A percentile compares a stretch with the other conserved stretches of the same genome.
Conservation (phyloP, 2,888 invertebrate species). For the Parnassius mnemosyne region DNA sequence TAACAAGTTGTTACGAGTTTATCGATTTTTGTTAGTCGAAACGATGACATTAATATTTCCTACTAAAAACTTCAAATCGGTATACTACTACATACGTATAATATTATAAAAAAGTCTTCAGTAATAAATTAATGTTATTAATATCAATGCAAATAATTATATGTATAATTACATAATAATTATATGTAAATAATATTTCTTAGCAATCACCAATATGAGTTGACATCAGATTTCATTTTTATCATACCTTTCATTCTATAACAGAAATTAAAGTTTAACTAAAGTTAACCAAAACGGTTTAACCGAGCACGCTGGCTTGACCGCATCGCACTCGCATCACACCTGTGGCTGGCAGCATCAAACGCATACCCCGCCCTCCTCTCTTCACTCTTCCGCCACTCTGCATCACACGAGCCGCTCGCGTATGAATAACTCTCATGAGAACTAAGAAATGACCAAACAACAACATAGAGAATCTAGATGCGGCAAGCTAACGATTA, state of each 20-base stretch:
- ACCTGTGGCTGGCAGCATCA: constrained; percentile 70
- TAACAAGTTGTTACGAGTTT: no score
- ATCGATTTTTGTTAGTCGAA: no score
- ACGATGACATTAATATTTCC: no score
- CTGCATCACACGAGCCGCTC: constrained; percentile 65
- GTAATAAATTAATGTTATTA: no score
- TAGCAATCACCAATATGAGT: no score
- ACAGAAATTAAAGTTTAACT: constrained; percentile 27
- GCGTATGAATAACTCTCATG: constrained; percentile 61
- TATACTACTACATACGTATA: no score
- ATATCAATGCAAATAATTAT: no score
- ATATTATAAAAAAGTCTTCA: no score
- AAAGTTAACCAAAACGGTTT: constrained; percentile 29
- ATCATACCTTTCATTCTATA: neutral
- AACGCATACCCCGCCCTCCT: constrained; percentile 48
- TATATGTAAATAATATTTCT: no score
- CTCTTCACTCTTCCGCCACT: constrained; percentile 32
- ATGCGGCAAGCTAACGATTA: constrained; percentile 36
- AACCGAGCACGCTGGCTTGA: constrained; percentile 34
- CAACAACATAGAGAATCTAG: constrained; percentile 36
- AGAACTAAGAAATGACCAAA: constrained; percentile 57
- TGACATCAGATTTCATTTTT: constrained; percentile 3
- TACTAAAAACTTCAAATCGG: no score
- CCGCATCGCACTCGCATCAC: constrained; percentile 53
- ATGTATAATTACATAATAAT: no score